Percentiles rank a stretch among this genome's conserved stretches.
Evolutionary conservation across 2,113 vertebrate species (phyloP).

Genomic region (Todiramphus saurophagus): DNA sequence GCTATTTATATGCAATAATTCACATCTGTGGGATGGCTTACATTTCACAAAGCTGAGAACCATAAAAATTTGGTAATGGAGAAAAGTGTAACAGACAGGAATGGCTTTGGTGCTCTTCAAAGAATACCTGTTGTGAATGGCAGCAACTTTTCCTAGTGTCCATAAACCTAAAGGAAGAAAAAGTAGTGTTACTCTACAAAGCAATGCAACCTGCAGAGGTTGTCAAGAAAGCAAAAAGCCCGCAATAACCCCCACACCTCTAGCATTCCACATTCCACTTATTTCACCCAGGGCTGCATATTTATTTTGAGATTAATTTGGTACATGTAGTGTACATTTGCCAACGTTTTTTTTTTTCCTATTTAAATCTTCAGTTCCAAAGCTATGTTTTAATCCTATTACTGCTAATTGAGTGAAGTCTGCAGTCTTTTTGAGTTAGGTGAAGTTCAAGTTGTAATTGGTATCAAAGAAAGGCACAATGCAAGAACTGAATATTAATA

Average conservation of each 20-base stretch:
- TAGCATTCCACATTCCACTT: constrained; percentile 59
- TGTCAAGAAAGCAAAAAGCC: neutral
- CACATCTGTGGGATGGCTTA: neutral
- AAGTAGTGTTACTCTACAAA: neutral
- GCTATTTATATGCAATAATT: neutral
- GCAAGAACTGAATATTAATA: constrained; percentile 71
- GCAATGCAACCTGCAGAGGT: neutral
- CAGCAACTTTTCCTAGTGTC: neutral
- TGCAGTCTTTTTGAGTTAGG: constrained; percentile 89
- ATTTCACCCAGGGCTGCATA: constrained; percentile 68
- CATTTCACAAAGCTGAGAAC: neutral
- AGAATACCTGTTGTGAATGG: neutral
- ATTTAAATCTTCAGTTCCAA: constrained; percentile 87
- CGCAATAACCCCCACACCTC: neutral
- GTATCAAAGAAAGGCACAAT: constrained; percentile 82
- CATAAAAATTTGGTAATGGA: neutral
- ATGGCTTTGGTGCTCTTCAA: neutral
- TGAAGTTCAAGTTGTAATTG: constrained; percentile 89
- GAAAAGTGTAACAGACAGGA: neutral
- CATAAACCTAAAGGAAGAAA: neutral
- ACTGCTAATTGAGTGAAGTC: constrained; percentile 90
- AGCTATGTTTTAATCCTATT: constrained; percentile 93
- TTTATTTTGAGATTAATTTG: constrained; percentile 87
- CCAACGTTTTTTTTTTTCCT: constrained; percentile 83
- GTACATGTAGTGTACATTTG: constrained; percentile 84